A percentile compares a stretch with the other conserved stretches of the same genome.
phyloP scores from a whole-genome alignment of 2,113 vertebrate species.

The Brachyhypopomus occidentalis region DNA sequence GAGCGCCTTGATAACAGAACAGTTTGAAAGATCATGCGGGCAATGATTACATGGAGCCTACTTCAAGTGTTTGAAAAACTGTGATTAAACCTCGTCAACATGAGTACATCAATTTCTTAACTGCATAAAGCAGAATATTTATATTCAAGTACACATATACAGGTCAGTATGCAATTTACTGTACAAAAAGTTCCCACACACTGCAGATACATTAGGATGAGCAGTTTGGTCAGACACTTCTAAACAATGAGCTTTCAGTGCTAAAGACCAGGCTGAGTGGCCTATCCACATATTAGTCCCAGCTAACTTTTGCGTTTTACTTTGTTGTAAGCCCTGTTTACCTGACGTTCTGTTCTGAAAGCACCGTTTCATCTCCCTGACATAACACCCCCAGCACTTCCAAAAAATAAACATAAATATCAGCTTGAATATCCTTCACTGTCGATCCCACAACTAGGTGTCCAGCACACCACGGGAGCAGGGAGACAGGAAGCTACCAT shows the following conservation, averaged over 20 bases:
- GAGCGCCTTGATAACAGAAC: conserved; percentile 4
- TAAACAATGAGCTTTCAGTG: conserved; percentile 14
- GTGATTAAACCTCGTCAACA: neutral
- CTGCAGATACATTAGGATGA: neutral
- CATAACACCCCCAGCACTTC: too few species aligned
- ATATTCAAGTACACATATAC: neutral
- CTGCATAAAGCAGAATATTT: neutral
- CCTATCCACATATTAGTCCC: neutral
- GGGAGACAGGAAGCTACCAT: neutral
- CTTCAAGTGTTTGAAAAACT: neutral
- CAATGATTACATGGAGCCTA: neutral
- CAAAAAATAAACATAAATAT: neutral
- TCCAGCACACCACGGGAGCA: neutral
- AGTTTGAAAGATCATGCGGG: neutral
- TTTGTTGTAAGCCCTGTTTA: conserved; percentile 25
- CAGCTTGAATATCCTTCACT: conserved; percentile 20
- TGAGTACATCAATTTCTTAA: neutral
- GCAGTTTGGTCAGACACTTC: neutral
- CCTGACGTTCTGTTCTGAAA: neutral
- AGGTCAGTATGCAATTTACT: neutral
- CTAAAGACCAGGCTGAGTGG: neutral
- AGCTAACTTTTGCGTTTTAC: conserved; percentile 23
- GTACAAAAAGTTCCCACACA: neutral
- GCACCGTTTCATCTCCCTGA: too few species aligned
- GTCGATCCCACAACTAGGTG: neutral